These are phyloP conservation scores for Lates calcarifer DNA, from an alignment of 2,113 vertebrate species.

Conservation along the genomic window DNA sequence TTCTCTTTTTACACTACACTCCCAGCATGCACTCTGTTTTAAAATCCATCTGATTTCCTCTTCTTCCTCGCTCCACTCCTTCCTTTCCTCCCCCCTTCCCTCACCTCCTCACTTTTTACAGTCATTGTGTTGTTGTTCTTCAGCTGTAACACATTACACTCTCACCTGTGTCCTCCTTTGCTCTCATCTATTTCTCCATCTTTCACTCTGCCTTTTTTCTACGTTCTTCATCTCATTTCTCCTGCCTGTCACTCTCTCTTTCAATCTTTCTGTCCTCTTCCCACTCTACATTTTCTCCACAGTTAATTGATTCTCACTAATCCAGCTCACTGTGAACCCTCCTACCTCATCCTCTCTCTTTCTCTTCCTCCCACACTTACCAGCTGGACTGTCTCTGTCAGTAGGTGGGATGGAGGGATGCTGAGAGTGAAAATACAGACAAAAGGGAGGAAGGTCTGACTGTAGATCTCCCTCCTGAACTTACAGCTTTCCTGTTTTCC, in stretches of 20 bases:
- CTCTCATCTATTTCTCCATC: not conserved
- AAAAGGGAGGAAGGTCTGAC: no score
- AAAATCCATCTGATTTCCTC: not conserved
- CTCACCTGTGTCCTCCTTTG: not conserved
- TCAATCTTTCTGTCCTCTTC: not conserved
- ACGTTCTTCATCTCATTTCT: not conserved
- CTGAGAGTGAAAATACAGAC: not conserved
- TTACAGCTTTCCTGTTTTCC: not conserved
- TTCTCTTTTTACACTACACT: no score
- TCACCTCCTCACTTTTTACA: not conserved
- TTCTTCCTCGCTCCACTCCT: not conserved
- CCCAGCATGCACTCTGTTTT: no score
- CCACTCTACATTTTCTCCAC: not conserved
- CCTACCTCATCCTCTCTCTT: not conserved
- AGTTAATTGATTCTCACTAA: constrained; percentile 15
- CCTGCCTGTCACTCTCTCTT: not conserved
- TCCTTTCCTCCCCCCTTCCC: no score
- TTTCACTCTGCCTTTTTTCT: no score
- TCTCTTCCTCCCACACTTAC: constrained; percentile 4
- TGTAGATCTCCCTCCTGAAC: not conserved
- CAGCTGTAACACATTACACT: no score
- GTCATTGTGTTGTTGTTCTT: no score
- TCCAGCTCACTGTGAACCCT: not conserved
- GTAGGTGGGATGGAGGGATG: not conserved
- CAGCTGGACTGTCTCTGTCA: constrained; percentile 2